These are phyloP conservation scores for Hylaeus volcanicus DNA, from an alignment of 1,140 invertebrate species.

Conservation along the genomic window DNA sequence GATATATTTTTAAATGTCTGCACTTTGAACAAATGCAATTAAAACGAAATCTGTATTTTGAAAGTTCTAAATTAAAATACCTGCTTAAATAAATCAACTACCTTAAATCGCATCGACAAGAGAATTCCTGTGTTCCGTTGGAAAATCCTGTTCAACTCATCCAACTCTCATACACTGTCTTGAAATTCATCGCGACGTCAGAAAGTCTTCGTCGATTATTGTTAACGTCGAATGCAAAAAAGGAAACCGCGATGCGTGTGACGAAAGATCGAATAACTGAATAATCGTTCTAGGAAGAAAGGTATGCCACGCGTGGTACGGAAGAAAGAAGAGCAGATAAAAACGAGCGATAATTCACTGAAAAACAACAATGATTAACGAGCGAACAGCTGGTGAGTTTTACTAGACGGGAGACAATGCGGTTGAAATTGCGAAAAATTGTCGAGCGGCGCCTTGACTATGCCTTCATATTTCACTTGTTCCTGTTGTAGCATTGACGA, in stretches of 20 bases:
- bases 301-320: neutral
- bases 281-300: conserved; percentile 21
- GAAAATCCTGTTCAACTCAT: conserved; percentile 4
- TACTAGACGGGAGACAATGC: neutral
- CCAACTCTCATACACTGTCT: neutral
- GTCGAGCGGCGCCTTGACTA: neutral
- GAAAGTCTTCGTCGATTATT: neutral
- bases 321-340: neutral
- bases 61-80: no score
- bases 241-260: neutral
- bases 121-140: neutral
- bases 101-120: neutral
- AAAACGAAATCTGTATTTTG: no score
- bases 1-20: no score
- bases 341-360: neutral
- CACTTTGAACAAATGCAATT: no score
- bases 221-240: conserved; percentile 2
- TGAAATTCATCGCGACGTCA: neutral
- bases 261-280: conserved; percentile 20
- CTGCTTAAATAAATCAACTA: neutral
- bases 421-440: neutral
- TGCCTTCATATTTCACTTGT: neutral
- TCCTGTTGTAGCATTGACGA: neutral
- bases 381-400: neutral
- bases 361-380: neutral